Base-by-base conservation (phyloP, 2,797 vertebrate species). In the Carapus acus region DNA sequence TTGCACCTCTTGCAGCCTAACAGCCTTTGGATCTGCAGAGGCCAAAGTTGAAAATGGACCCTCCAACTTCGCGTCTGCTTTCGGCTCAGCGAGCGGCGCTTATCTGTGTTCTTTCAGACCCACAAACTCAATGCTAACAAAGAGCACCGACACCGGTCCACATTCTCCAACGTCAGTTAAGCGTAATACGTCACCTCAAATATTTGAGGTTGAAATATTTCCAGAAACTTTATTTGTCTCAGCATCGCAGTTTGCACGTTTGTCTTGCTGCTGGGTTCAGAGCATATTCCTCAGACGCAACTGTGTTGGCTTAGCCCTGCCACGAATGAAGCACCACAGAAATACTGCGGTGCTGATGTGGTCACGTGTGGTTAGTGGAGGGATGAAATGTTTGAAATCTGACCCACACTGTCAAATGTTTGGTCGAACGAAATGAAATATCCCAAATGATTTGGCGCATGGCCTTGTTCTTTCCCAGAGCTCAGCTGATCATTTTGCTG, bases 401-500 rank as follows among this genome's bases (percentile, higher is more conserved):
- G n/a, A n/a, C n/a, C n/a, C n/a, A n/a, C n/a, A n/a, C n/a, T n/a
- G n/a, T n/a, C 24, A 27, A 27, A 27, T 27, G 24, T 27, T 27
- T 27, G 4, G n/a, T n/a, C 5, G 24, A 27, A 27, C 4, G 9
- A 5, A 27, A 4, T 27, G 9, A 27, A 27, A 27, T 27, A 27
- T 27, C 9, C 24, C 24, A 27, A 27, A 9, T 27, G 24, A 27
- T 27, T 27, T 9, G 9, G 24, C n/a, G n/a, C n/a, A n/a, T n/a
- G n/a, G n/a, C n/a, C n/a, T n/a, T n/a, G n/a, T n/a, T n/a, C n/a
- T n/a, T n/a, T n/a, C n/a, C n/a, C n/a, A n/a, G n/a, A 17, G 33
- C 39, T 65, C 49, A 53, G 63, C 65, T 47, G 56, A 67, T 42
- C 41, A 34, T 29, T 69, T 43, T 54, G 31, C 52, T 51, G 31